A percentile compares a stretch with the other conserved stretches of the same genome.
phyloP scores from a whole-genome alignment of 2,113 vertebrate genomes.

The Verasper variegatus region DNA sequence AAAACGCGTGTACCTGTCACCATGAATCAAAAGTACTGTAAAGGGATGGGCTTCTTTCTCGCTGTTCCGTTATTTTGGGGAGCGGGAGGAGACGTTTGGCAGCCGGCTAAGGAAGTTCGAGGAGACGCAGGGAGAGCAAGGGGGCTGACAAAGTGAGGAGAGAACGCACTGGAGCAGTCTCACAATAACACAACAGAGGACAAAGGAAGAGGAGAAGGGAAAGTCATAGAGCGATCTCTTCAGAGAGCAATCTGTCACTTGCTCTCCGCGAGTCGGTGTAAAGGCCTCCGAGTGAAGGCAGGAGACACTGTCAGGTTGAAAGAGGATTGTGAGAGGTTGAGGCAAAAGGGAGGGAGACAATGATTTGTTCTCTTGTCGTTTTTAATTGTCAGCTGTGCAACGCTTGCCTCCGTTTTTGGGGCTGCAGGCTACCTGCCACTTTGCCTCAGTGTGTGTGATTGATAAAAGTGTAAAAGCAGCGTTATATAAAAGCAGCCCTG shows the following conservation, averaged over 20 bases:
- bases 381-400: slow-evolving; percentile 60
- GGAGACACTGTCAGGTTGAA: slow-evolving; percentile 55
- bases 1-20: neutral
- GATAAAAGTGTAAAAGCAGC: slow-evolving; percentile 27
- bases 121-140: slow-evolving; percentile 57
- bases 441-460: slow-evolving; percentile 35
- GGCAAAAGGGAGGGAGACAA: slow-evolving; percentile 20
- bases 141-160: slow-evolving; percentile 65
- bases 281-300: slow-evolving; percentile 62
- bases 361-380: neutral
- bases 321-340: slow-evolving; percentile 43
- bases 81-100: slow-evolving; percentile 49
- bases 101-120: slow-evolving; percentile 56
- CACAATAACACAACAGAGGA: slow-evolving; percentile 68
- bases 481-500: slow-evolving; percentile 12
- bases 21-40: neutral
- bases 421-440: slow-evolving; percentile 32
- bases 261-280: slow-evolving; percentile 51
- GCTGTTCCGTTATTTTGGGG: slow-evolving; percentile 4
- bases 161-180: slow-evolving; percentile 47
- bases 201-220: slow-evolving; percentile 60
- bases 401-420: slow-evolving; percentile 11
- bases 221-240: slow-evolving; percentile 65
- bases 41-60: neutral
- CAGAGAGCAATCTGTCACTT: slow-evolving; percentile 77